Conservation (phyloP, 2,888 invertebrate genomes). For the Phortica okadai region DNA sequence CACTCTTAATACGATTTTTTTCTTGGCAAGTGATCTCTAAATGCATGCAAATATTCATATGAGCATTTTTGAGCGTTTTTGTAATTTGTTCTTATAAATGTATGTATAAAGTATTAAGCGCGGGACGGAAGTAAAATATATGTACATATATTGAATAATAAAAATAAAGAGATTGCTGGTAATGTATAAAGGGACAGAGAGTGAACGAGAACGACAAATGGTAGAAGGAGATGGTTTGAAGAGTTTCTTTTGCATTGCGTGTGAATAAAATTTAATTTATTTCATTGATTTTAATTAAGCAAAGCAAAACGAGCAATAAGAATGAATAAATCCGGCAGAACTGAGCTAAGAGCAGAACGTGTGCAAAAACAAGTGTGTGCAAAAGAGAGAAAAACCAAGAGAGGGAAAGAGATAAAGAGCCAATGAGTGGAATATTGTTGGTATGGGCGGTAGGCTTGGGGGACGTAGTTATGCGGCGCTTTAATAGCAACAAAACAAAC, state of each 20-base stretch:
- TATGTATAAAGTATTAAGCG: not conserved
- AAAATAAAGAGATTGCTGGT: not conserved
- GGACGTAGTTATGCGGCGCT: slow-evolving; percentile 27
- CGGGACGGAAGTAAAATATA: not conserved
- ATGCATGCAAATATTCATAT: slow-evolving; percentile 12
- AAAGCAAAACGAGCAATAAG: slow-evolving; percentile 58
- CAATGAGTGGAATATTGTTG: slow-evolving; percentile 5
- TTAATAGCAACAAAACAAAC: slow-evolving; percentile 35
- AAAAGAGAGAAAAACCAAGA: slow-evolving; percentile 23
- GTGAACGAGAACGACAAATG: not conserved
- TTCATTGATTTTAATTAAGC: slow-evolving; percentile 26
- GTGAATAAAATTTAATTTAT: slow-evolving; percentile 37
- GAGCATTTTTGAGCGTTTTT: not conserved
- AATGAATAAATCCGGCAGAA: slow-evolving; percentile 50
- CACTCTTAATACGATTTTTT: not conserved
- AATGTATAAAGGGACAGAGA: not conserved
- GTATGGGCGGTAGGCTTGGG: not conserved
- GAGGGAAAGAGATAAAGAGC: not conserved
- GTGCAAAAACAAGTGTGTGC: slow-evolving; percentile 13
- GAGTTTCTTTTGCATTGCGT: not conserved
- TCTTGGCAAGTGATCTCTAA: slow-evolving; percentile 1
- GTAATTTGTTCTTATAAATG: not conserved
- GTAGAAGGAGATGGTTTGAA: not conserved
- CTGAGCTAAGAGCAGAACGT: slow-evolving; percentile 54
- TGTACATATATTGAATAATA: not conserved